These are phyloP conservation scores for Euproctis similis DNA, from an alignment of 2,888 invertebrate genomes.

Conservation along the genomic window DNA sequence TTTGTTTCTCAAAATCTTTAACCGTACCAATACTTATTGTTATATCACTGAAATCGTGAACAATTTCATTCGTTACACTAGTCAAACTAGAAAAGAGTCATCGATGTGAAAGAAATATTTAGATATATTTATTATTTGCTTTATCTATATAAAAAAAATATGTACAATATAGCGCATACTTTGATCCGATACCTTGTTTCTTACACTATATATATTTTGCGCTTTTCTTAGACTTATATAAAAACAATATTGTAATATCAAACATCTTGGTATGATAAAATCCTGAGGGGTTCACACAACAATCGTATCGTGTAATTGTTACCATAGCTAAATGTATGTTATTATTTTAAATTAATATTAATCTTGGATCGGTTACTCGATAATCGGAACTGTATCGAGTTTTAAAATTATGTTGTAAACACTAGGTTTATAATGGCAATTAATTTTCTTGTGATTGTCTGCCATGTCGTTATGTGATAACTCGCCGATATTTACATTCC, in stretches of 20 bases:
- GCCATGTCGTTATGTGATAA: slow-evolving; percentile 68
- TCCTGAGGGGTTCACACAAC: slow-evolving; percentile 20
- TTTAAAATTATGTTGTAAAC: slow-evolving; percentile 16
- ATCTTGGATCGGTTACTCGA: not conserved
- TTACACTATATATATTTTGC: slow-evolving; percentile 14
- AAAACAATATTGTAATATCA: slow-evolving; percentile 11
- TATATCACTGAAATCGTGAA: slow-evolving; percentile 29
- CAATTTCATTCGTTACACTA: slow-evolving; percentile 62
- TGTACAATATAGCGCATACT: slow-evolving; percentile 20
- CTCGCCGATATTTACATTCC: slow-evolving; percentile 53
- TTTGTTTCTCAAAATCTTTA: slow-evolving; percentile 11
- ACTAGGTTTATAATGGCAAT: slow-evolving; percentile 17
- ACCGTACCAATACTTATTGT: slow-evolving; percentile 19
- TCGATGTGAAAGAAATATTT: slow-evolving; percentile 44
- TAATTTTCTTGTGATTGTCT: slow-evolving; percentile 41
- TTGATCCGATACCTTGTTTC: slow-evolving; percentile 19
- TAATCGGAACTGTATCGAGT: slow-evolving; percentile 20
- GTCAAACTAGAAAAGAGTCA: slow-evolving; percentile 65
- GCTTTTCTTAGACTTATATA: slow-evolving; percentile 10
- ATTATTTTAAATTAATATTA: slow-evolving; percentile 35
- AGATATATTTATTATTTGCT: slow-evolving; percentile 66
- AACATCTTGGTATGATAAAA: slow-evolving; percentile 12
- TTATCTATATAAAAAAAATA: slow-evolving; percentile 27
- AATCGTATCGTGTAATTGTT: slow-evolving; percentile 53
- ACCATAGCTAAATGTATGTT: slow-evolving; percentile 62